Evolutionary conservation across 2,888 invertebrate species (phyloP), one percentile per base, ranked within the genome.

Genomic region (Timandra comae): DNA sequence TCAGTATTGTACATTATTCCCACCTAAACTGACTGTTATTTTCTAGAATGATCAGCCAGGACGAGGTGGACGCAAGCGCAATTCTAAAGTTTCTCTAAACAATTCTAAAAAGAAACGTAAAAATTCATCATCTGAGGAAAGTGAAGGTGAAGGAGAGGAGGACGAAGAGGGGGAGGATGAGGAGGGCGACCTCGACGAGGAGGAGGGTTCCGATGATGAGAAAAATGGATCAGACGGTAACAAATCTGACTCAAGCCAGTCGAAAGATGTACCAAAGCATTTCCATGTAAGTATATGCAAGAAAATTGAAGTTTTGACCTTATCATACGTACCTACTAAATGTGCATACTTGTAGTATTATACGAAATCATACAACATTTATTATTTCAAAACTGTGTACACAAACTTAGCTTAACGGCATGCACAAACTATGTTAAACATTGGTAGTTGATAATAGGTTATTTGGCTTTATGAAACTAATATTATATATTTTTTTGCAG

Each of bases 231-330:
- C 86, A 20, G 86, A 86, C 52, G 86, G 85, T 27, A 86, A 86
- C 35, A 86, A 86, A 46, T 86, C 86, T 33, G 86, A 86, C 49
- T 86, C 86, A 44, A 86, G 86, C 58, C 86, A 86, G 55, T 85
- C 86, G 46, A 86, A 86, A 65, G 86, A 86, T 67, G 69, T 86
- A 74, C 86, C 86, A 71, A 86, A 86, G 69, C 82, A 86, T 70
- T 86, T 84, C 66, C 86, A 86, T 71, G 86, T 86, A 60, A 70
- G 81, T 12, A n/a, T n/a, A n/a, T n/a, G n/a, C n/a, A n/a, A n/a
- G n/a, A n/a, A n/a, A n/a, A n/a, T n/a, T n/a, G n/a, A n/a, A n/a
- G n/a, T n/a, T n/a, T n/a, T n/a, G n/a, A n/a, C n/a, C n/a, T n/a
- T n/a, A n/a, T n/a, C n/a, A n/a, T n/a, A n/a, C n/a, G n/a, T n/a